Base-by-base conservation (phyloP, 2,888 invertebrate genomes). In the Clivina fossor region DNA sequence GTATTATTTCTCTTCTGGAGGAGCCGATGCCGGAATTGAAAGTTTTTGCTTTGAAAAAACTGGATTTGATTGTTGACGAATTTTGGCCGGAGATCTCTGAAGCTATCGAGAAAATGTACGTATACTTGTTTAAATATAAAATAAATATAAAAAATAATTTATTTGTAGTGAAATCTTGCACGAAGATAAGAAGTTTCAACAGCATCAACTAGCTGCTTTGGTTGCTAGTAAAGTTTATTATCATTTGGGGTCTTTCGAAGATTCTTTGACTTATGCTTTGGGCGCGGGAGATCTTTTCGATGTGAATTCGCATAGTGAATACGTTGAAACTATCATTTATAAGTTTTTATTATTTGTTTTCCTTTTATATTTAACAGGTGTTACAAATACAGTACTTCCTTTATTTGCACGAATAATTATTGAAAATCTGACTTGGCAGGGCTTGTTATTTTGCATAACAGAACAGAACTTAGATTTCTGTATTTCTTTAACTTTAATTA, bases 31-130 rank as follows among this genome's bases (percentile, higher is more conserved):
- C 90, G 9, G 94, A 96, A 75, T 80, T 97, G 56, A 94, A 96
- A 76, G 86, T 91, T 19, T 97, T 95, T 72, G 96, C 97, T 11
- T 75, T 98, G 66, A 88, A 88, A 69, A 94, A 95, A 71, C 79
- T 98, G 66, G 90, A 97, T 75, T 82, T 84, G 69, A 92, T 98
- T 67, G 96, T 97, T 1, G 94, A 97, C 73, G 92, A 94, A 71
- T 98, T 98, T 77, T 98, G 97, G 97, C 93, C 97, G 5, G 97
- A 98, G 78, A 97, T 98, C 65, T 95, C 96, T 0, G 97, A 98
- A 75, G 92, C 95, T 9, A 93, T 98, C 65, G 92, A 92, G 68
- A 97, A 95, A 77, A 96, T 98, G 85, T 86, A 76, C 74, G 78
- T 74, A 38, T 40, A 53, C 32, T 41, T 47, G 8, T 53, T 49